phyloP scores from a whole-genome alignment of 92 coral and sea anemone genomes.

The Siderastrea radians region DNA sequence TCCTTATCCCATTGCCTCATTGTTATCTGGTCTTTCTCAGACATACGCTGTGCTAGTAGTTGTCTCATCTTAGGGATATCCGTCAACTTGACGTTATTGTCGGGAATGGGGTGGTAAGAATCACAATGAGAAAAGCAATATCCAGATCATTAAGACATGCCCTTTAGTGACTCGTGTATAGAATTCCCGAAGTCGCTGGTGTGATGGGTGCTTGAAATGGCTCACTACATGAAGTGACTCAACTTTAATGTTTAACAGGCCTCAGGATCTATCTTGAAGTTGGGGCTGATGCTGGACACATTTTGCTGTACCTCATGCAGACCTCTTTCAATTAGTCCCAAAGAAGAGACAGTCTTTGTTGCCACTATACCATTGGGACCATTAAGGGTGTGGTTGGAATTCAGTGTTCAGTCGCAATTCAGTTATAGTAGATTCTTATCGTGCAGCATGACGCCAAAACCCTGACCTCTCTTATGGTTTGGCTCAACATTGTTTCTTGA shows the following conservation, averaged over 20 bases:
- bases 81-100: no score
- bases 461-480: no score
- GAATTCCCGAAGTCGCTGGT: slow-evolving; percentile 52
- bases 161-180: slow-evolving; percentile 57
- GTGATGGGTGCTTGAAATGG: slow-evolving; percentile 56
- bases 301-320: not conserved
- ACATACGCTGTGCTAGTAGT: no score
- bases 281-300: not conserved
- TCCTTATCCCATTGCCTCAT: no score
- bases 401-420: not conserved
- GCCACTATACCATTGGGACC: slow-evolving; percentile 58
- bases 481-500: no score
- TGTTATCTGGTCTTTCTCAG: no score
- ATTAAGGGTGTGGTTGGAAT: slow-evolving; percentile 22
- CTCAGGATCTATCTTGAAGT: slow-evolving; percentile 43
- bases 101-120: slow-evolving; percentile 39
- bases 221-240: slow-evolving; percentile 55
- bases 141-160: slow-evolving; percentile 22
- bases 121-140: slow-evolving; percentile 34
- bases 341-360: slow-evolving; percentile 35
- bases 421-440: slow-evolving; percentile 16
- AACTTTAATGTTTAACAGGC: slow-evolving; percentile 41
- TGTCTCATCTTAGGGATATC: no score
- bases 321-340: slow-evolving; percentile 36
- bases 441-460: no score